These are phyloP conservation scores for Siniperca scherzeri DNA, from an alignment of 2,797 vertebrate species.

Conservation along the genomic window DNA sequence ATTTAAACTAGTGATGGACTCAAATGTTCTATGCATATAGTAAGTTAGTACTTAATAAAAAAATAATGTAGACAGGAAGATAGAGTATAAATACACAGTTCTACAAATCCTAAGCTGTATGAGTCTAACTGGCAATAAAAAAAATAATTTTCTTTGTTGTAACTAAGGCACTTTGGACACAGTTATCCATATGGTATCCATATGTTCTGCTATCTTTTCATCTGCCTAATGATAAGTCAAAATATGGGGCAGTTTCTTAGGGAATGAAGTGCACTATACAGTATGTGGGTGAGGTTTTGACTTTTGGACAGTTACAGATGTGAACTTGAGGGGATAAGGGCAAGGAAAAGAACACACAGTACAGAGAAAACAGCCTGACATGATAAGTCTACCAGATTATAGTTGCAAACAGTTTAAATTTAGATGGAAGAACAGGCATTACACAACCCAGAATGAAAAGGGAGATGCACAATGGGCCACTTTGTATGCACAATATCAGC, in stretches of 20 bases:
- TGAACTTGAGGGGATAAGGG: not conserved
- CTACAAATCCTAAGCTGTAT: too few species aligned
- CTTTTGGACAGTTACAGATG: constrained; percentile 5
- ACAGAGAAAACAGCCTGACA: not conserved
- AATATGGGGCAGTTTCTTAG: constrained; percentile 3
- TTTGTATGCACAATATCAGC: constrained; percentile 44
- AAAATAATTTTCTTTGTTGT: not conserved
- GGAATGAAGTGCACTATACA: not conserved
- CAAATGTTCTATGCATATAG: not conserved
- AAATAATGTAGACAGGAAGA: not conserved
- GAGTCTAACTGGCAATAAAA: constrained; percentile 15
- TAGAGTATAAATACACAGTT: too few species aligned
- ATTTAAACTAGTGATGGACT: constrained; percentile 17
- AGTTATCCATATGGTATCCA: constrained; percentile 27
- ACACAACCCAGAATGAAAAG: not conserved
- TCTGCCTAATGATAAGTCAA: constrained; percentile 37
- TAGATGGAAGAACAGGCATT: not conserved
- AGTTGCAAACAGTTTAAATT: constrained; percentile 10
- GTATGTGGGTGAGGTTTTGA: not conserved
- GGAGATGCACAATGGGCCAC: constrained; percentile 23
- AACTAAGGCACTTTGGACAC: constrained; percentile 12
- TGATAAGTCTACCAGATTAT: not conserved
- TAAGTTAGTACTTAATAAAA: not conserved
- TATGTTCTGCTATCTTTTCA: constrained; percentile 17
- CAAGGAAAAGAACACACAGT: not conserved